Evolutionary conservation across 2,113 vertebrate genomes (phyloP), one percentile per base, ranked within the genome.

Genomic region (Hypanus sabinus): DNA sequence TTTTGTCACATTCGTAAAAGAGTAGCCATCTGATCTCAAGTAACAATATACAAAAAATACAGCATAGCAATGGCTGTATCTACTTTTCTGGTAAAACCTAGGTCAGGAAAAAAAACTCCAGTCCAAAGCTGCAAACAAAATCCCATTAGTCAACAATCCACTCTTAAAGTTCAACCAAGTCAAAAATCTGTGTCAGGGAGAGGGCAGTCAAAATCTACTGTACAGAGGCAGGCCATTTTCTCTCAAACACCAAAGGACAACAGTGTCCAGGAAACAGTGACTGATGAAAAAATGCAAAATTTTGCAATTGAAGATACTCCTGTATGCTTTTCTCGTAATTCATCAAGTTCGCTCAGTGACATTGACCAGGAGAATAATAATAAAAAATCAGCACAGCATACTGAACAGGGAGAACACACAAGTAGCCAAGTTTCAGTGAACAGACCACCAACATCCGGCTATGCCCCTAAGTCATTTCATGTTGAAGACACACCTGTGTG

Each of bases 331-430:
- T 99, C 98, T 95, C 97, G 97, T 76, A 99, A 99, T 97, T 99
- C 99, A 0, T 99, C 99, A 38, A 99, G 98, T 95, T 99, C 99
- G 16, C 96, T 99, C 94, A 99, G 99, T 94, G 99, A 99, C 95
- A 99, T 99, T 94, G 99, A 99, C 96, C 99, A 99, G 94, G 99
- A 99, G 97, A 99, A 99, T 95, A 99, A 99, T 95, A 97, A 97
- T 85, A 99, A 98, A 95, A 98, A 98, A 96, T 97, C 97, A 95
- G 95, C 68, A 65, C 96, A 96, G 94, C 90, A 96, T 95, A 16
- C 85, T 94, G 97, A 97, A 95, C 87, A 88, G 94, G 95, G 95
- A 20, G 97, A 97, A 77, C 95, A 96, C 94, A 38, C 96, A 4
- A 96, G 95, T 57, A 94, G 96, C 71, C 97, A 96, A 71, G 95